Evolutionary conservation across 2,888 invertebrate species (phyloP).

Genomic region (Apotomis capreana): DNA sequence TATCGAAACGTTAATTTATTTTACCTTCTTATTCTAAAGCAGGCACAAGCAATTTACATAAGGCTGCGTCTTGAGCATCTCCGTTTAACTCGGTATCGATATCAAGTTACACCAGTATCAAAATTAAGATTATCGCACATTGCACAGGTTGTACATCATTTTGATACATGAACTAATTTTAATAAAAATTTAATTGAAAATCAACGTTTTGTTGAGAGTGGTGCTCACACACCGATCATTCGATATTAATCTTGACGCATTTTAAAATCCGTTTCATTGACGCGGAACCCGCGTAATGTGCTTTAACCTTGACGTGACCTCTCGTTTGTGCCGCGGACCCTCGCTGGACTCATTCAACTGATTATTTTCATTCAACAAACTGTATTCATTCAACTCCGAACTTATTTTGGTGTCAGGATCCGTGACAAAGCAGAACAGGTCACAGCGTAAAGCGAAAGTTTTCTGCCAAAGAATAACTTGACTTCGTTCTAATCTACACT

Average conservation of each 20-base stretch:
- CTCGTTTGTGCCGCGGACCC: too few relatives aligned
- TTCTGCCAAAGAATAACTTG: background rate
- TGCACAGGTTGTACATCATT: too few relatives aligned
- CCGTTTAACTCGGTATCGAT: slow-evolving; percentile 9
- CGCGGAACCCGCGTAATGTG: too few relatives aligned
- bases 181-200: too few relatives aligned
- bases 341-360: too few relatives aligned
- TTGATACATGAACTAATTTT: too few relatives aligned
- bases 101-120: slow-evolving; percentile 18
- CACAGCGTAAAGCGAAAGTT: background rate
- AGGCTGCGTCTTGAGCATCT: slow-evolving; percentile 66
- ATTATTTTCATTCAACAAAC: too few relatives aligned
- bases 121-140: background rate
- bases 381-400: background rate
- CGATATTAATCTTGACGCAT: too few relatives aligned
- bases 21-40: slow-evolving; percentile 49
- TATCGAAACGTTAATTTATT: slow-evolving; percentile 47
- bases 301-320: too few relatives aligned
- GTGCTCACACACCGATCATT: too few relatives aligned
- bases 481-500: background rate
- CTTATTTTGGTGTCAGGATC: background rate
- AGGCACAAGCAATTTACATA: slow-evolving; percentile 78
- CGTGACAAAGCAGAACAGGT: background rate
- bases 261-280: too few relatives aligned
- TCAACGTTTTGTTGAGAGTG: too few relatives aligned